phyloP scores from a whole-genome alignment of 2,888 invertebrate species.

The Bugulina stolonifera region DNA sequence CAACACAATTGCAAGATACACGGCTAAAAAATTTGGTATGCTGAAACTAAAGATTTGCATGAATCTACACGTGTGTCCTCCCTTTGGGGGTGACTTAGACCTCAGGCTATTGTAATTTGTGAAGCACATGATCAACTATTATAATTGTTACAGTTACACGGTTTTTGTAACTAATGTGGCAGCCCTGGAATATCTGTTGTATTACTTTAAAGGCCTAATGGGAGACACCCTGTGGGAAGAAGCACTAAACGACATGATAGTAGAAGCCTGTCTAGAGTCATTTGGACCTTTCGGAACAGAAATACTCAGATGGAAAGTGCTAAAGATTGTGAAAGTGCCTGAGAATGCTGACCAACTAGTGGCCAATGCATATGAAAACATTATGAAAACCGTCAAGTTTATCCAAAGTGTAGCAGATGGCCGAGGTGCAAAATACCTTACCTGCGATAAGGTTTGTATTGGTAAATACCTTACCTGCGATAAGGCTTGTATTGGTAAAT shows the following conservation, averaged over 20 bases:
- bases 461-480: too few species aligned
- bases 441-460: background rate
- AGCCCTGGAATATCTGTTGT: too few species aligned
- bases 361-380: background rate
- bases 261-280: background rate
- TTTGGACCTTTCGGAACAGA: background rate
- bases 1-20: constrained; percentile 15
- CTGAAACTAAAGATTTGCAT: too few species aligned
- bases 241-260: background rate
- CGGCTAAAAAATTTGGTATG: background rate
- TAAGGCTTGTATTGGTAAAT: too few species aligned
- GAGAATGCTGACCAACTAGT: background rate
- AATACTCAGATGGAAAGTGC: background rate
- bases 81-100: too few species aligned
- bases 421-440: background rate
- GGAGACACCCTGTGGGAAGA: background rate
- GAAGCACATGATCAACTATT: too few species aligned
- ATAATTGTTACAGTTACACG: too few species aligned
- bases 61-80: too few species aligned
- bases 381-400: background rate
- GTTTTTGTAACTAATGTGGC: too few species aligned
- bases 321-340: background rate
- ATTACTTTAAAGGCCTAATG: background rate
- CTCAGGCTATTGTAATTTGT: too few species aligned
- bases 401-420: background rate